Base-by-base conservation (phyloP, 2,113 vertebrate species). In the Anser cygnoides region DNA sequence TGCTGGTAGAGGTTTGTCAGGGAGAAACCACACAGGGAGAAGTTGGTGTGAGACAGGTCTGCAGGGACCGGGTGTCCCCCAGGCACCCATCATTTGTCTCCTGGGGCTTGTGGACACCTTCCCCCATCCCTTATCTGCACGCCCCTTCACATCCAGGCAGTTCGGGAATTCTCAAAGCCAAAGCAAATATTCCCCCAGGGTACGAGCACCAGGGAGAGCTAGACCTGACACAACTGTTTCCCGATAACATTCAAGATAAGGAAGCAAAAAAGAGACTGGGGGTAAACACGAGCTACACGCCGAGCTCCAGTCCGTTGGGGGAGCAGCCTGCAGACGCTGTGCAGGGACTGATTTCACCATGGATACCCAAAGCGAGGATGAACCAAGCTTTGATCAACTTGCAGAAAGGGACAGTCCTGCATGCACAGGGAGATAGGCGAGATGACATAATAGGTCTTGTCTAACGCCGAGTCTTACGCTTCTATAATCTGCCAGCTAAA, bases 401-500 rank as follows among this genome's bases (percentile, higher is more conserved):
- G 5, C 79, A 84, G 92, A 83, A 90, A 87, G 59, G 82, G 90
- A 85, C 66, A 44, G 85, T 62, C 84, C 93, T 71, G 67, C 7
- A 3, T n/a, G 46, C 44, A 10, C 0, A 1, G 44, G 70, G 61
- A 90, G 87, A 84, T 58, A 54, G 89, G 74, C 14, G 0, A 96
- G 74, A 62, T 84, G 96, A 90, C 91, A 95, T 75, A 90, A 89
- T 49, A 77, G 79, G 94, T 55, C 86, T 92, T 96, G 95, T 94
- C 90, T 90, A 82, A 93, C 92, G 84, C 77, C 5, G 3, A 68
- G 76, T 20, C 86, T 90, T 87, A 78, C 16, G 20, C 92, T 95
- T 77, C 71, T 44, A 18, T 87, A 95, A 95, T 92, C 93, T 81
- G 93, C 87, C 92, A 92, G 83, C 79, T 89, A 97, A 97, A 97